Conservation (phyloP, 2,797 vertebrate genomes). For the Pangasius macronema region DNA sequence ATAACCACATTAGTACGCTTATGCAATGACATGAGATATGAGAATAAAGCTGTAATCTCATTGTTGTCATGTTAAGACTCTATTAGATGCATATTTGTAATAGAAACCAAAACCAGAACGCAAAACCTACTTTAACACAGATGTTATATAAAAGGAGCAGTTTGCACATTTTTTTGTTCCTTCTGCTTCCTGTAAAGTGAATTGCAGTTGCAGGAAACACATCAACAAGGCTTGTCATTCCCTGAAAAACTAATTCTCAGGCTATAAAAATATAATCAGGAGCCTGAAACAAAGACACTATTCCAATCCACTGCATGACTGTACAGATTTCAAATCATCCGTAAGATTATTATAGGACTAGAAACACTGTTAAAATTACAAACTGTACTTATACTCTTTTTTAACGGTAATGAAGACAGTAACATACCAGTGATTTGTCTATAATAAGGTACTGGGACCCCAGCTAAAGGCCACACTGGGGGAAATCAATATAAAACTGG, state of each 20-base stretch:
- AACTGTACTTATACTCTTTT: not conserved
- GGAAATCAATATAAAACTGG: not conserved
- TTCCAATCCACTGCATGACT: not conserved
- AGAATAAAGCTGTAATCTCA: not conserved
- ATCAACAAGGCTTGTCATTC: not conserved
- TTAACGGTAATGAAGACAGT: not conserved
- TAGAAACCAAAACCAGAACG: not conserved
- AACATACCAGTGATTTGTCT: not conserved
- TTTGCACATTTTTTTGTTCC: not conserved
- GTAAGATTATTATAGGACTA: not conserved
- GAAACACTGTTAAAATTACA: not conserved
- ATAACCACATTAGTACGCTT: not conserved
- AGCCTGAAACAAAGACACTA: not conserved
- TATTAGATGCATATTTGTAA: conserved; percentile 2
- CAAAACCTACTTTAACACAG: not conserved
- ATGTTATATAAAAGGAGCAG: not conserved
- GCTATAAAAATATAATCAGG: conserved; percentile 11
- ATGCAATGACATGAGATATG: not conserved
- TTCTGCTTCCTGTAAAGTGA: not conserved
- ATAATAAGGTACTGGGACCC: not conserved
- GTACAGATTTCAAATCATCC: not conserved
- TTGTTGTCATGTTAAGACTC: not conserved
- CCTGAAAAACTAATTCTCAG: not conserved
- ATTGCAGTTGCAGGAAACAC: not conserved
- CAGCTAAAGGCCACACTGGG: not conserved